Conservation (phyloP, 2,797 vertebrate species). For the Falco berigora region DNA sequence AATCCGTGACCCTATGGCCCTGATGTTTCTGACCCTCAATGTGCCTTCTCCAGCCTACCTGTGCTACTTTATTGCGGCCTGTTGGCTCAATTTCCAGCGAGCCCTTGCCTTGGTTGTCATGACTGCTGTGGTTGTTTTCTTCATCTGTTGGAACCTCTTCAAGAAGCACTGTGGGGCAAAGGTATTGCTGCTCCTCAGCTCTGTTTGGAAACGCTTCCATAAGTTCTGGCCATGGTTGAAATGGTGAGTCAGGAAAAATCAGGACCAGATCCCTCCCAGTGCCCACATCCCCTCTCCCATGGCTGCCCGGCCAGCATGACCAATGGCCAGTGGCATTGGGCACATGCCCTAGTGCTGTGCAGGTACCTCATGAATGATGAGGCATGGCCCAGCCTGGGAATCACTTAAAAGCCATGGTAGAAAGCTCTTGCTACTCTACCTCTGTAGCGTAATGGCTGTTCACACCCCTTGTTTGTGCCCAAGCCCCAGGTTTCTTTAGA, state of each 20-base stretch:
- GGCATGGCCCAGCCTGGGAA: neutral
- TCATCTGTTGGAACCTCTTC: constrained; percentile 70
- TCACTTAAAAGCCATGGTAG: neutral
- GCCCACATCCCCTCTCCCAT: neutral
- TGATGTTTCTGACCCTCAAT: neutral
- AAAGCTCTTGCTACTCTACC: neutral
- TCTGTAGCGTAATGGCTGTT: neutral
- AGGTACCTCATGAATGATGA: neutral
- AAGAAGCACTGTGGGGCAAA: constrained; percentile 75
- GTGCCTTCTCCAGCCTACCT: constrained; percentile 77
- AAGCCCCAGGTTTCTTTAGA: neutral
- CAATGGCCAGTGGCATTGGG: neutral
- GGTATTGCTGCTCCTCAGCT: constrained; percentile 70
- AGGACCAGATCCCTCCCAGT: neutral
- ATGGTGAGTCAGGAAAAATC: constrained; percentile 78
- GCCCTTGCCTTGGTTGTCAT: constrained; percentile 84
- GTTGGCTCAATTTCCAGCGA: constrained; percentile 83
- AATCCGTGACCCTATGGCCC: neutral
- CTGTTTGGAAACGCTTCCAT: constrained; percentile 56
- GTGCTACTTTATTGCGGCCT: constrained; percentile 85
- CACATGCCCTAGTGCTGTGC: neutral
- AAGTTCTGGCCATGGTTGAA: constrained; percentile 81
- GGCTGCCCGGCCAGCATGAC: neutral
- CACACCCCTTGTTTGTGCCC: accelerated
- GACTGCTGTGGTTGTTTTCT: constrained; percentile 75